Evolutionary conservation across 2,888 invertebrate species (phyloP).

Genomic region (Andrena bucephala): DNA sequence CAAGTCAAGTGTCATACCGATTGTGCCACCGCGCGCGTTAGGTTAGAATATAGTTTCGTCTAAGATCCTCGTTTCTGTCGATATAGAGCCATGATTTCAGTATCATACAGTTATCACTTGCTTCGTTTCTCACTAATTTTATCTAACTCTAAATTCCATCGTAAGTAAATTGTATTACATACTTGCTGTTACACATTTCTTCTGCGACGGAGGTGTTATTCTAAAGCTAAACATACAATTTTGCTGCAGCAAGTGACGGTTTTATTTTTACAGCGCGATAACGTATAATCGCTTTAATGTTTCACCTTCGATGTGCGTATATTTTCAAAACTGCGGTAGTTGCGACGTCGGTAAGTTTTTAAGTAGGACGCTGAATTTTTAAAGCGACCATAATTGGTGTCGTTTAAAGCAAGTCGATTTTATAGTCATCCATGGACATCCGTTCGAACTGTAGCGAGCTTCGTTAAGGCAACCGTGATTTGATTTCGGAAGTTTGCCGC

Average conservation of each 20-base stretch:
- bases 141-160: not conserved
- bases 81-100: not conserved
- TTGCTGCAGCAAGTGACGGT: not conserved
- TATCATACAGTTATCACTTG: not conserved
- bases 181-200: not conserved
- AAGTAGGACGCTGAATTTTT: not conserved
- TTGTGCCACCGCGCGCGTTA: slow-evolving; percentile 27
- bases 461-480: not conserved
- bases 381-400: not conserved
- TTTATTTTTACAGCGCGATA: too few species aligned
- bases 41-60: slow-evolving; percentile 32
- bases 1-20: slow-evolving; percentile 22
- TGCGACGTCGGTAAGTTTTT: not conserved
- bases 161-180: not conserved
- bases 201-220: not conserved
- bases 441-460: not conserved
- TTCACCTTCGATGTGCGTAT: too few species aligned
- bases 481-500: not conserved
- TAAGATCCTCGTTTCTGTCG: not conserved
- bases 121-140: not conserved
- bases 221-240: not conserved
- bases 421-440: not conserved
- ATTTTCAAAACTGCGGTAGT: too few species aligned
- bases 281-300: too few species aligned
- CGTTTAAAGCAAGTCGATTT: not conserved